phyloP scores from a whole-genome alignment of 2,113 vertebrate species.

The Arothron firmamentum region DNA sequence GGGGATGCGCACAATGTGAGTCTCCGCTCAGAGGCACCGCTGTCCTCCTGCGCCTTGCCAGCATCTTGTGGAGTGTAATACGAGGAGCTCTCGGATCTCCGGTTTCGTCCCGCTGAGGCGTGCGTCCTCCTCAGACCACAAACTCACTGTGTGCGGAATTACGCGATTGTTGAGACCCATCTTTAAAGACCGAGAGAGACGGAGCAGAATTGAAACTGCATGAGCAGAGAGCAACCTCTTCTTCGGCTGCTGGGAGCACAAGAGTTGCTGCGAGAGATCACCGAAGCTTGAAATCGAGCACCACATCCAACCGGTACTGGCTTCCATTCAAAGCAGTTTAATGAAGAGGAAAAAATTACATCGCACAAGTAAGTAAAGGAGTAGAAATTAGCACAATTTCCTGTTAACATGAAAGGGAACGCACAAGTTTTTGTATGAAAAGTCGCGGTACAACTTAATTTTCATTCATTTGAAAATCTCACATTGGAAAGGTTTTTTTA shows the following conservation, averaged over 20 bases:
- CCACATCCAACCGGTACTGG: slow-evolving; percentile 24
- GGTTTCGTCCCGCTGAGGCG: not conserved
- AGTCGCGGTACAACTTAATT: not conserved
- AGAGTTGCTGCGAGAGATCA: slow-evolving; percentile 38
- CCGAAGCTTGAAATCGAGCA: not conserved
- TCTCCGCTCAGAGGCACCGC: slow-evolving; percentile 52
- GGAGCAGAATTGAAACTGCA: slow-evolving; percentile 27
- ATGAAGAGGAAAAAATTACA: slow-evolving; percentile 58
- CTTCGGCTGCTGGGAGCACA: slow-evolving; percentile 4
- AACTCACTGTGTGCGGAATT: slow-evolving; percentile 46
- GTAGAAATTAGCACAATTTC: not conserved
- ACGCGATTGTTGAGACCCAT: slow-evolving; percentile 15
- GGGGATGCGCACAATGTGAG: slow-evolving; percentile 61
- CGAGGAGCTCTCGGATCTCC: slow-evolving; percentile 34
- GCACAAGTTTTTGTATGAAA: slow-evolving; percentile 17
- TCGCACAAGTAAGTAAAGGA: slow-evolving; percentile 53
- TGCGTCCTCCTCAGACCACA: not conserved
- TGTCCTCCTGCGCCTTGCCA: slow-evolving; percentile 50
- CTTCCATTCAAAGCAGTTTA: slow-evolving; percentile 53
- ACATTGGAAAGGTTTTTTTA: not conserved
- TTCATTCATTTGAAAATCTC: not conserved
- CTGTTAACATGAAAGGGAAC: not conserved
- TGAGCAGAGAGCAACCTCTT: slow-evolving; percentile 25
- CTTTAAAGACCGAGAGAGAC: slow-evolving; percentile 7
- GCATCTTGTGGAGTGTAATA: slow-evolving; percentile 40